A percentile compares a stretch with the other conserved stretches of the same genome.
These are phyloP conservation scores for Deilephila elpenor DNA, from an alignment of 2,888 invertebrate species.

Conservation along the genomic window DNA sequence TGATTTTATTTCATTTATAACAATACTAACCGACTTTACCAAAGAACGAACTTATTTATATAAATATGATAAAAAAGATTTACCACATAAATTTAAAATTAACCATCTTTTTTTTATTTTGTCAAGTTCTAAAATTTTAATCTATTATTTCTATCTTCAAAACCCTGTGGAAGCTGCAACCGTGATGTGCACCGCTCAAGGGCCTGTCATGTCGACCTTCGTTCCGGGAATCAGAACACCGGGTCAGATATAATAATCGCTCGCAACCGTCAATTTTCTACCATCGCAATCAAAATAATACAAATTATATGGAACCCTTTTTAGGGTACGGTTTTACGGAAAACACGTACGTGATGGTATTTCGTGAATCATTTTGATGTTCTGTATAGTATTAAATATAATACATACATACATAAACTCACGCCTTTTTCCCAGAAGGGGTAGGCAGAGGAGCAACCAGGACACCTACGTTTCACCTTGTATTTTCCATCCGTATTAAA, in stretches of 20 bases:
- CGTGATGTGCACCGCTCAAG: conserved; percentile 64
- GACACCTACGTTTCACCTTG: no score
- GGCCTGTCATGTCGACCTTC: conserved; percentile 63
- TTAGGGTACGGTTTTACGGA: conserved; percentile 40
- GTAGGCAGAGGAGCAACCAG: no score
- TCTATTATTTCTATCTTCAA: conserved; percentile 33
- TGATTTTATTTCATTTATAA: no score
- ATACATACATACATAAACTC: no score
- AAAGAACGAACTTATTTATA: no score
- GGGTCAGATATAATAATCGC: conserved; percentile 68
- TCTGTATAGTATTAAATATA: not conserved
- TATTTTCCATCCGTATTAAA: no score
- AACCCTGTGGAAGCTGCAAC: conserved; percentile 60
- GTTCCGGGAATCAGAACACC: conserved; percentile 62
- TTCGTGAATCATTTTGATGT: not conserved
- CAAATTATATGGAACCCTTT: conserved; percentile 69
- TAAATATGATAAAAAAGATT: no score
- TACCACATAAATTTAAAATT: no score
- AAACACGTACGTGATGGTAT: conserved; percentile 14
- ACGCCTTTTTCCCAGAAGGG: no score
- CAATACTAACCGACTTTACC: no score
- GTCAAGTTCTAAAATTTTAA: no score
- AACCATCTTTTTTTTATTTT: no score
- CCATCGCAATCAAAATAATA: conserved; percentile 78
- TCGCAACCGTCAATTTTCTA: conserved; percentile 71